Evolutionary conservation across 2,113 vertebrate species (phyloP).

Genomic region (Zapus hudsonius): DNA sequence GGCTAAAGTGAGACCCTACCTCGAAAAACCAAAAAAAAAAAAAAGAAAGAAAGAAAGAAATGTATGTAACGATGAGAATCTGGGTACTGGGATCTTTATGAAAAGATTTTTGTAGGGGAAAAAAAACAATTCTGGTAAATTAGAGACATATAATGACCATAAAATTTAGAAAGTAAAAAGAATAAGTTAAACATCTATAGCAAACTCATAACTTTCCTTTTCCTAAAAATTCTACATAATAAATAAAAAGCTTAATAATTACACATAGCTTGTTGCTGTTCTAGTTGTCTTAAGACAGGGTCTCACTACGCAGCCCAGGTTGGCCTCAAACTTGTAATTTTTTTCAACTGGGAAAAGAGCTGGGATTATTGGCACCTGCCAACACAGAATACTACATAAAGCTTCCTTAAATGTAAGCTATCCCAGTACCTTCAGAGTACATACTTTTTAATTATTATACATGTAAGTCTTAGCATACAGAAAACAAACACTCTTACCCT

Average conservation of each 20-base stretch:
- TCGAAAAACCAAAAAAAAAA: no score
- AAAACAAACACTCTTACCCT: slow-evolving; percentile 87
- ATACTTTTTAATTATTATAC: neutral
- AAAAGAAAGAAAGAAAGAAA: no score
- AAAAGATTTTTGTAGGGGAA: slow-evolving; percentile 21
- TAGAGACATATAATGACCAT: neutral
- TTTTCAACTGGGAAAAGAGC: neutral
- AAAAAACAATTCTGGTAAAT: neutral
- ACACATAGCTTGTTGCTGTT: neutral
- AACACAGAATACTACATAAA: neutral
- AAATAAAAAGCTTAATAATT: neutral
- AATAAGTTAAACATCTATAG: neutral
- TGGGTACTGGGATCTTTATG: neutral
- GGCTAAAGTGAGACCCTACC: no score
- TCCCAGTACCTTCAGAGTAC: neutral
- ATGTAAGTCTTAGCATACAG: slow-evolving; percentile 17
- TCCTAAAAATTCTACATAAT: slow-evolving; percentile 1
- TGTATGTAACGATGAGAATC: neutral
- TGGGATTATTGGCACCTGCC: neutral
- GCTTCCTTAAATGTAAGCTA: neutral
- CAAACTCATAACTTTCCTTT: neutral
- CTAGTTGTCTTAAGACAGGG: neutral
- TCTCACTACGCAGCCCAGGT: neutral
- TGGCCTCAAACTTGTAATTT: neutral
- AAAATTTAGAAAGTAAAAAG: neutral